phyloP scores from a whole-genome alignment of 2,113 vertebrate genomes.

The Penelope pileata region DNA sequence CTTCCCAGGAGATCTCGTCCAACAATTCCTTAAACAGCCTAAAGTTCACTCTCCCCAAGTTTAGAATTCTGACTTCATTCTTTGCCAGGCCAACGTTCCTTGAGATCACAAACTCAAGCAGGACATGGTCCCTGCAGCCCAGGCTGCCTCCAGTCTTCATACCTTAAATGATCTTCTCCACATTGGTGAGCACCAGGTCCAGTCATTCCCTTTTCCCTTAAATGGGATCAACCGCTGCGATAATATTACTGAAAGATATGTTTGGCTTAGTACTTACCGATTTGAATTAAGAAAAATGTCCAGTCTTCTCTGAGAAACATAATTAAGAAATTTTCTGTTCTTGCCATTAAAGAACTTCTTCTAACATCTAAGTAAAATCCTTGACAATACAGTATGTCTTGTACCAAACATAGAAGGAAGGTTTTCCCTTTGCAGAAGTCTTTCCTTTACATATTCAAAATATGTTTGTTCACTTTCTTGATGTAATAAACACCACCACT shows the following conservation, averaged over 20 bases:
- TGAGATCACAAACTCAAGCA: no score
- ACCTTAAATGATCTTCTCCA: no score
- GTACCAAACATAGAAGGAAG: accelerated
- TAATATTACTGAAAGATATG: not conserved
- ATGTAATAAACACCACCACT: accelerated
- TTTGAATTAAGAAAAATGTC: not conserved
- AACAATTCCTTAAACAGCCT: no score
- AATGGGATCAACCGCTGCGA: not conserved
- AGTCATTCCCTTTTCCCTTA: not conserved
- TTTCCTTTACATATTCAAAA: not conserved
- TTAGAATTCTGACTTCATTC: no score
- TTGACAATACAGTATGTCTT: not conserved
- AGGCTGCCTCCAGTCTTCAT: no score
- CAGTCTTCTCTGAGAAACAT: not conserved
- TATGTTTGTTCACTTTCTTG: not conserved
- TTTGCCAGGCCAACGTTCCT: no score
- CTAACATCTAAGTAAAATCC: not conserved
- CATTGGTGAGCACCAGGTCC: no score
- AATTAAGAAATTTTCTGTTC: not conserved
- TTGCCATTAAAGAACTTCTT: not conserved
- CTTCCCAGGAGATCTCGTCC: no score
- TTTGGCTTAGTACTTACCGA: not conserved
- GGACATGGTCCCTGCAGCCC: no score
- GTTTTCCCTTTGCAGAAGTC: accelerated
- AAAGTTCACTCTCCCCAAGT: no score